Evolutionary conservation across 2,888 invertebrate species (phyloP).

Genomic region (Xestia ashworthii): DNA sequence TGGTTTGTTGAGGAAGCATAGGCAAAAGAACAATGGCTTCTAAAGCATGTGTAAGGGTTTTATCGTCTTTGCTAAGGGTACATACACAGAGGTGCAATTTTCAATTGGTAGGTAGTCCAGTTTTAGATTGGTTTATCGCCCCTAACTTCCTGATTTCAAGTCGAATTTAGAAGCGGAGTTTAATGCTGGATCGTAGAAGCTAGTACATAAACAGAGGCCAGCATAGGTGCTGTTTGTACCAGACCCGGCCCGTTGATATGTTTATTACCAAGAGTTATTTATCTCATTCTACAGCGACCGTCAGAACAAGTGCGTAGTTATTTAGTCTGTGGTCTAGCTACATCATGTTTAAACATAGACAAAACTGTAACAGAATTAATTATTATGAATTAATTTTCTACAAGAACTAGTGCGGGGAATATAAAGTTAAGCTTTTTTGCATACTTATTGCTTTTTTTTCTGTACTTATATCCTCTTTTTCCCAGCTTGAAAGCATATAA

Average conservation of each 20-base stretch:
- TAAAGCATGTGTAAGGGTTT: neutral
- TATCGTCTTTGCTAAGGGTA: neutral
- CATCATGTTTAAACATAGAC: conserved; percentile 23
- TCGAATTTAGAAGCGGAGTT: conserved; percentile 19
- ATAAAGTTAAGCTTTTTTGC: neutral
- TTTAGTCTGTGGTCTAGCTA: conserved; percentile 3
- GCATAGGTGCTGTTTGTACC: conserved; percentile 30
- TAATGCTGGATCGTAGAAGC: conserved; percentile 1
- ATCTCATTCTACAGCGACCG: conserved; percentile 18
- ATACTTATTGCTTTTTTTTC: too few relatives aligned
- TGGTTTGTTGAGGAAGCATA: neutral
- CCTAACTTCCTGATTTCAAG: conserved; percentile 22
- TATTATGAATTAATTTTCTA: neutral
- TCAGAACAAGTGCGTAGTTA: conserved; percentile 18
- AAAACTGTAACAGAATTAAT: neutral
- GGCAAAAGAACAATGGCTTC: neutral
- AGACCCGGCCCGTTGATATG: conserved; percentile 43
- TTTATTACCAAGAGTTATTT: conserved; percentile 55
- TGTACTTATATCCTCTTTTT: neutral
- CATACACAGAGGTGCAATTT: neutral
- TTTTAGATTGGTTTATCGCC: conserved; percentile 3
- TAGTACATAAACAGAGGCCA: conserved; percentile 32
- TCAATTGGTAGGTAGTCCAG: neutral
- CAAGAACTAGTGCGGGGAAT: neutral
- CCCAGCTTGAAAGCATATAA: neutral